Evolutionary conservation across 1,140 invertebrate species (phyloP).

Genomic region (Dolichoris vasculosae): DNA sequence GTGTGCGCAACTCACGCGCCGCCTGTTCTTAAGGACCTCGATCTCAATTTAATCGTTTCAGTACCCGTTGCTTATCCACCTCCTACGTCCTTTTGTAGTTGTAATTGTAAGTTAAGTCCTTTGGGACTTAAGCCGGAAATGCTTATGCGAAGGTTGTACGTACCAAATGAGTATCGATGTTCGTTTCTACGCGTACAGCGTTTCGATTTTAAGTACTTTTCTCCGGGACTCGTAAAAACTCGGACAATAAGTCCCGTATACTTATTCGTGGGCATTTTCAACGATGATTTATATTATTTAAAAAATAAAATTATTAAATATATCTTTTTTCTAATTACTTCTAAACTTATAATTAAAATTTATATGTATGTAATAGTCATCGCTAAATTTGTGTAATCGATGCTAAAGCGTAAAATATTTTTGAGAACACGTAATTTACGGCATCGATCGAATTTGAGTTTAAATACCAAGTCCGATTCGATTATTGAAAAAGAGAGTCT

Average conservation of each 20-base stretch:
- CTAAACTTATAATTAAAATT: background rate
- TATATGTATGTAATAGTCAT: too few relatives aligned
- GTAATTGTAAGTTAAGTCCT: constrained; percentile 27
- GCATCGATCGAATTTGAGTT: too few relatives aligned
- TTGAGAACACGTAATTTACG: too few relatives aligned
- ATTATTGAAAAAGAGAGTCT: too few relatives aligned
- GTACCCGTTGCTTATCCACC: constrained; percentile 36
- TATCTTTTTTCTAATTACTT: too few relatives aligned
- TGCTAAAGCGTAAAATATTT: too few relatives aligned
- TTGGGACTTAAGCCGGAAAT: constrained; percentile 60
- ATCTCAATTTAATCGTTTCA: constrained; percentile 58
- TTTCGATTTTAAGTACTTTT: constrained; percentile 47
- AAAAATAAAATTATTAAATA: too few relatives aligned
- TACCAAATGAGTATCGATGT: constrained; percentile 50
- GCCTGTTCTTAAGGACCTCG: constrained; percentile 48
- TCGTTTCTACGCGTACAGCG: constrained; percentile 43
- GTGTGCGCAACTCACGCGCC: constrained; percentile 34
- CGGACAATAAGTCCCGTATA: background rate
- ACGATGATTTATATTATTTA: constrained; percentile 36
- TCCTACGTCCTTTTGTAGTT: background rate
- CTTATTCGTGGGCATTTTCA: constrained; percentile 10
- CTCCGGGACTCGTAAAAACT: background rate
- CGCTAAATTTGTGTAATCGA: too few relatives aligned
- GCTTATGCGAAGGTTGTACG: constrained; percentile 54
- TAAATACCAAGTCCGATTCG: too few relatives aligned